phyloP scores from a whole-genome alignment of 2,113 vertebrate genomes.

The Geococcyx californianus region DNA sequence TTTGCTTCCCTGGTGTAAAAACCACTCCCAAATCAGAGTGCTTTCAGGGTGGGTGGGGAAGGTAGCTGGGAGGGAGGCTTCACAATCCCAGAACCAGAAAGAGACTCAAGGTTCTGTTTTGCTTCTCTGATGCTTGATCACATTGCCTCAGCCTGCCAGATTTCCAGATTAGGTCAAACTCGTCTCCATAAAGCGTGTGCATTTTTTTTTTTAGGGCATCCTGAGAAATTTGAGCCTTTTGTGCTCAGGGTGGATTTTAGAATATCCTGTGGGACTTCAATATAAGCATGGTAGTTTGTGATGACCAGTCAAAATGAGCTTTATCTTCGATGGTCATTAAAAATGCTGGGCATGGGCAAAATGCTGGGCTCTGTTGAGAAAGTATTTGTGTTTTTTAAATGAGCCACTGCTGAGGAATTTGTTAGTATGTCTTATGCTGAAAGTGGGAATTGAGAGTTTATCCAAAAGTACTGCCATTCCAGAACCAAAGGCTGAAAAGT shows the following conservation, averaged over 20 bases:
- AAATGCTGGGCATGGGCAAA: background rate
- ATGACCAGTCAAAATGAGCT: background rate
- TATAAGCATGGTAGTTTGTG: background rate
- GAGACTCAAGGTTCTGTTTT: background rate
- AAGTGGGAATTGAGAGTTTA: background rate
- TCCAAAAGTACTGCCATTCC: background rate
- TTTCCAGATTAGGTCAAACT: background rate
- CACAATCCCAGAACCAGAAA: background rate
- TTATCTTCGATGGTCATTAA: background rate
- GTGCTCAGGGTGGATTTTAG: background rate
- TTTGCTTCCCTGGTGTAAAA: background rate
- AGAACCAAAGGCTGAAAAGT: background rate
- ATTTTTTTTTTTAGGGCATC: background rate
- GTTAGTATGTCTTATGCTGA: background rate
- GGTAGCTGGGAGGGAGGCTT: background rate
- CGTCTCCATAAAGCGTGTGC: background rate
- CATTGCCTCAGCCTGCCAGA: background rate
- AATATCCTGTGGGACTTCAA: background rate
- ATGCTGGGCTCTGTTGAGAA: background rate
- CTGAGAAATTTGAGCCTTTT: background rate
- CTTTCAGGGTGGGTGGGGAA: background rate
- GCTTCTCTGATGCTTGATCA: background rate
- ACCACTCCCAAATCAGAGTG: background rate
- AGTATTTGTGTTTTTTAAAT: background rate
- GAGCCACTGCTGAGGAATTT: background rate